A percentile compares a stretch with the other conserved stretches of the same genome.
These are phyloP conservation scores for Eidolon dupreanum DNA, from an alignment of 2,797 vertebrate genomes.

Conservation along the genomic window DNA sequence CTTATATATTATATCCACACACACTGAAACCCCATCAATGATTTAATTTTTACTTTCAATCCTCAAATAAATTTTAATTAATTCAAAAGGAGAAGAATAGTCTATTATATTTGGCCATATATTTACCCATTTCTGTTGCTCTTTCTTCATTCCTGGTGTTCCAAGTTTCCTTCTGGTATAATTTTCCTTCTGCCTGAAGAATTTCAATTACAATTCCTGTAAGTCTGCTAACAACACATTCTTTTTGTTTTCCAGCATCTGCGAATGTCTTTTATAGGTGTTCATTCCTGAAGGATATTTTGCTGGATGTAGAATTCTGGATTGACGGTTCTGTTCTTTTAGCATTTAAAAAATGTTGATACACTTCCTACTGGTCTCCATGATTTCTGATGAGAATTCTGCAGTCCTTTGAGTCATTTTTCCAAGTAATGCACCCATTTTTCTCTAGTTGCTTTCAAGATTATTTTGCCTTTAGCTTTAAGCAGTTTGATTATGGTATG, in stretches of 20 bases:
- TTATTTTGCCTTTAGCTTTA: neutral
- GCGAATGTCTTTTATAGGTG: neutral
- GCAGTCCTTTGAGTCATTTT: neutral
- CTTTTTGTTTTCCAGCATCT: neutral
- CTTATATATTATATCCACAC: neutral
- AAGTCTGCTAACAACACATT: neutral
- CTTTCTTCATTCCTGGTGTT: neutral
- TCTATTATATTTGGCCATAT: neutral
- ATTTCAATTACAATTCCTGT: neutral
- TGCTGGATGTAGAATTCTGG: neutral
- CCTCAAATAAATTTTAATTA: conserved; percentile 20
- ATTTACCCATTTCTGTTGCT: neutral
- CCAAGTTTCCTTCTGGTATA: neutral
- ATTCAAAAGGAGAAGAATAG: neutral
- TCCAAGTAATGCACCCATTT: neutral
- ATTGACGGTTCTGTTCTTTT: neutral
- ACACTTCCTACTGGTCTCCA: neutral
- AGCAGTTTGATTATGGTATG: neutral
- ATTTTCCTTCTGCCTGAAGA: neutral
- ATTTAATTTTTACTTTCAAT: neutral
- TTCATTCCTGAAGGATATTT: neutral
- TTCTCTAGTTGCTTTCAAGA: neutral
- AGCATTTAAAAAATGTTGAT: neutral
- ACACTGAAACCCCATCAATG: neutral
- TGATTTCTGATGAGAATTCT: neutral